Percentiles rank a stretch among this genome's conserved stretches.
phyloP scores from a whole-genome alignment of 2,888 invertebrate genomes.

The Belgica antarctica region DNA sequence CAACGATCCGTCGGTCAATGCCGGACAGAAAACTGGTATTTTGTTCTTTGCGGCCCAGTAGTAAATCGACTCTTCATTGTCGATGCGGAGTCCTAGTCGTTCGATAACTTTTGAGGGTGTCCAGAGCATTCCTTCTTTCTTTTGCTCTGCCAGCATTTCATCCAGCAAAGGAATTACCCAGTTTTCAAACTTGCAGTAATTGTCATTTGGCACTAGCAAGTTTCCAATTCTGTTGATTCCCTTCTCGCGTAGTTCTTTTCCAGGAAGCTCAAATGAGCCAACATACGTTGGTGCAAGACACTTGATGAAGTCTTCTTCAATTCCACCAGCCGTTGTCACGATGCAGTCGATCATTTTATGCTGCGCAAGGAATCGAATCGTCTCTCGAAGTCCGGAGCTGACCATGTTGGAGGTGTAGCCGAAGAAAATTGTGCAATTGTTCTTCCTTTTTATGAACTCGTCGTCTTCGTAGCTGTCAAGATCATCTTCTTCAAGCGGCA shows the following conservation, averaged over 20 bases:
- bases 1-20: conserved; percentile 93
- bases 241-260: conserved; percentile 72
- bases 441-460: conserved; percentile 71
- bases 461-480: conserved; percentile 72
- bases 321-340: conserved; percentile 92
- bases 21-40: conserved; percentile 97
- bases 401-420: conserved; percentile 98
- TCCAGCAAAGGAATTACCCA: conserved; percentile 92
- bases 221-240: conserved; percentile 86
- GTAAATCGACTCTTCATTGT: conserved; percentile 87
- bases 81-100: conserved; percentile 84
- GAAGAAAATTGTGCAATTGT: conserved; percentile 90
- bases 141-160: conserved; percentile 85
- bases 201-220: conserved; percentile 94
- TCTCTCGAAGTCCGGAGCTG: conserved; percentile 91
- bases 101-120: conserved; percentile 83
- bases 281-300: conserved; percentile 92
- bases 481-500: conserved; percentile 67
- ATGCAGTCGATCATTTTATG: conserved; percentile 86
- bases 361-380: conserved; percentile 80
- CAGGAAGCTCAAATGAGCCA: conserved; percentile 85
- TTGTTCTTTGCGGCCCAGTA: conserved; percentile 96
- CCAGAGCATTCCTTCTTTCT: conserved; percentile 72
- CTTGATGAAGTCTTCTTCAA: conserved; percentile 99
- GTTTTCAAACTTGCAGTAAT: conserved; percentile 96